These are phyloP conservation scores for Ochropleura plecta DNA, from an alignment of 2,888 invertebrate species.

Conservation along the genomic window DNA sequence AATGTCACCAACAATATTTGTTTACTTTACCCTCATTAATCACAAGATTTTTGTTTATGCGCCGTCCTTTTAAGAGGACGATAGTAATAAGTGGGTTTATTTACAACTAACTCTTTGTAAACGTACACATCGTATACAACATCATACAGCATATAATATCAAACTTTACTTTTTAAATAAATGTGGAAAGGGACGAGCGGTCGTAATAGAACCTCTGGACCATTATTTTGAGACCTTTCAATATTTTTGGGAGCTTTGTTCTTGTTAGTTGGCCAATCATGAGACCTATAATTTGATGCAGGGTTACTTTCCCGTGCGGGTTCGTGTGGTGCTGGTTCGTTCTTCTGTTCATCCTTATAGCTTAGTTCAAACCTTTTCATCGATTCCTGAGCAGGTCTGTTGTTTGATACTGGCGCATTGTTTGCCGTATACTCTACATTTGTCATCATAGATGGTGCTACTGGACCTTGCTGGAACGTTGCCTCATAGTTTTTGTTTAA, in stretches of 20 bases:
- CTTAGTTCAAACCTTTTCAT: neutral
- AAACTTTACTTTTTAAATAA: slow-evolving; percentile 15
- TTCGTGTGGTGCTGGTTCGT: neutral
- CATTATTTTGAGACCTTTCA: neutral
- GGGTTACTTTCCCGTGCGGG: neutral
- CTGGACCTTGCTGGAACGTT: neutral
- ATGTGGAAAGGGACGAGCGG: neutral
- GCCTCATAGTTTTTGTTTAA: slow-evolving; percentile 5
- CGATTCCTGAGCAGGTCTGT: neutral
- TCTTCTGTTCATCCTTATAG: neutral
- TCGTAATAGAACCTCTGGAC: slow-evolving; percentile 1
- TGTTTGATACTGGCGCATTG: neutral
- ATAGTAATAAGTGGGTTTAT: no score
- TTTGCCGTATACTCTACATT: slow-evolving; percentile 1
- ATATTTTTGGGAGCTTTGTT: neutral
- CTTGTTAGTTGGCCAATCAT: neutral
- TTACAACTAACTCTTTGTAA: neutral
- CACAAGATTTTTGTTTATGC: no score
- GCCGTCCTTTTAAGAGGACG: no score
- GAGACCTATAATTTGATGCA: neutral
- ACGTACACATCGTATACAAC: neutral
- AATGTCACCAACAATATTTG: no score
- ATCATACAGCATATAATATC: neutral
- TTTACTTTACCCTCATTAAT: no score
- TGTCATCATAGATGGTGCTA: neutral